Base-by-base conservation (phyloP, 2,888 invertebrate species). In the Notodonta ziczac region DNA sequence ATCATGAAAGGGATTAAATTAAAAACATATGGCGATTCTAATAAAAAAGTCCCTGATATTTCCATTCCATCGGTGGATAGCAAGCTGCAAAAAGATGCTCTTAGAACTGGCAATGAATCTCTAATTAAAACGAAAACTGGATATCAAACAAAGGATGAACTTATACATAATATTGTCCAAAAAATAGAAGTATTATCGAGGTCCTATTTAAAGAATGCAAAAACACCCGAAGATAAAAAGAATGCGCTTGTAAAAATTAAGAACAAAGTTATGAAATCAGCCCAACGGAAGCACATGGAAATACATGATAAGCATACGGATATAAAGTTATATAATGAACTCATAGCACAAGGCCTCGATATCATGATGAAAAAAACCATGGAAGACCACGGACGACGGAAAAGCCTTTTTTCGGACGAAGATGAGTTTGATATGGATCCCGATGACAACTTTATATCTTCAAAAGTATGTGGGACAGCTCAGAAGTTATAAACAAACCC, bases 1-100 rank as follows among this genome's bases (percentile, higher is more conserved):
- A 82, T 91, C 42, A 85, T 90, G 86, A 71, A 83, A 60, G 85
- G 85, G n/a, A 74, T 90, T 60, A 81, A 76, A 68, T 64, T 71
- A 46, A 81, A 78, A 51, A 69, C 76, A 9, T 62, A 64, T 42
- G 68, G 72, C 35, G 56, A 59, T 14, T 51, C 61, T 16, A 0
- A 55, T 4, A 40, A 55, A 42, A n/a, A 39, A 0, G n/a, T 39
- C 4, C 32, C 54, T 35, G 35, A 54, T 51, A 14, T 32, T 39
- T 24, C 24, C 24, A 24, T 24, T 24, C 24, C 24, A 24, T 24
- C 40, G 46, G 14, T 8, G 32, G 6, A 52, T 8, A 7, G 16
- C 4, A 0, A 2, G 10, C 12, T 8, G 24, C 14, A 55, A 40
- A 40, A 4, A 4, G 55, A 53, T 6, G 59, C 40, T 58, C 6